Conservation (phyloP, 2,113 vertebrate species). For the Enhydra lutris region DNA sequence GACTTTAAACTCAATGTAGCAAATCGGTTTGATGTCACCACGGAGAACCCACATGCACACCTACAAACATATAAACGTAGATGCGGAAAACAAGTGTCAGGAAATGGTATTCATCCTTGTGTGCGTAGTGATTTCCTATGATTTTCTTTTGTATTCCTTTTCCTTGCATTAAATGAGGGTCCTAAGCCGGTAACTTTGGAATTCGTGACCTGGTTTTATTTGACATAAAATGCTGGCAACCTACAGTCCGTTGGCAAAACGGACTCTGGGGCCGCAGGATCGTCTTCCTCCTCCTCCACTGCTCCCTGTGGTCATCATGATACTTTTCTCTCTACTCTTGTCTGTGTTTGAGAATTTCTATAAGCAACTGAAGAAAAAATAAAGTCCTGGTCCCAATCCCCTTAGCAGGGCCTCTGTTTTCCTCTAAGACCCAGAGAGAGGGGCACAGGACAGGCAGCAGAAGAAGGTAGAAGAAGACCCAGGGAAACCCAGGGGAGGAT, state of each 20-base stretch:
- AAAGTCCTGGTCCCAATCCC: background rate
- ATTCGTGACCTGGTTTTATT: background rate
- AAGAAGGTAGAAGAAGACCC: background rate
- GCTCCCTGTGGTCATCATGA: accelerated
- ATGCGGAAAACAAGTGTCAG: background rate
- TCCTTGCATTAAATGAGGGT: background rate
- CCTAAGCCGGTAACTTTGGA: background rate
- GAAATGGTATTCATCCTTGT: background rate
- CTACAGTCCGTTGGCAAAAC: background rate
- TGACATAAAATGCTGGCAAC: background rate
- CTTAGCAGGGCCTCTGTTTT: background rate
- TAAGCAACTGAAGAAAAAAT: background rate
- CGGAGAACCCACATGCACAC: background rate
- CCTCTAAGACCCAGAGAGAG: background rate
- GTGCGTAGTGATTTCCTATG: background rate
- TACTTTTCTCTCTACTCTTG: background rate
- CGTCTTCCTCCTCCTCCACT: background rate
- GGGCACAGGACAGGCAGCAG: background rate
- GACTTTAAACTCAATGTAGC: background rate
- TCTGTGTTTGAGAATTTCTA: background rate
- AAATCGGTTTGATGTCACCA: background rate
- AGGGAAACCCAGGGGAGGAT: no score
- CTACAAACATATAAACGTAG: background rate
- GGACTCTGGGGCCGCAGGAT: background rate
- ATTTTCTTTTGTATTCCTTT: background rate